Evolutionary conservation across 2,888 invertebrate genomes (phyloP), one percentile per base, ranked within the genome.

Genomic region (Serripes groenlandicus): DNA sequence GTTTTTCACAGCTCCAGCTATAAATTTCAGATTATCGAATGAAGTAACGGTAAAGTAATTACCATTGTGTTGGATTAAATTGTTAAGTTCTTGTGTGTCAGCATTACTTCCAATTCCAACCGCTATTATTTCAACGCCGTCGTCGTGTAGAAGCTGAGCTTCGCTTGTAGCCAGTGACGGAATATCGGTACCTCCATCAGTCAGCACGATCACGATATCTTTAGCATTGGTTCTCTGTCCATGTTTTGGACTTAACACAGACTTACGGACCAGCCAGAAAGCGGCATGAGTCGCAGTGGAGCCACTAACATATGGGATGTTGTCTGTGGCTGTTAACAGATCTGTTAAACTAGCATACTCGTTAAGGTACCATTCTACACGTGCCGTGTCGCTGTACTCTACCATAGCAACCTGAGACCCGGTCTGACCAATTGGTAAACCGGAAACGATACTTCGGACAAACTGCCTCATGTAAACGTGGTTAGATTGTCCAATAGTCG

Each of bases 291-390:
- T 83, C 3, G 74, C 76, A 9, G 83, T 83, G 21, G 71, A 64
- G 28, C 83, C 83, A 5, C 49, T 64, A n/a, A 83, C 74, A 42
- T 75, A 83, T 0, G 83, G 83, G n/a, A 83, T 75, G 26, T 37
- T 52, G 0, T 18, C 0, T 35, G 58, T 37, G 0, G 83, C 83
- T 21, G 7, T 23, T 4, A 66, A 52, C 23, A 83, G 66, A 54
- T 74, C 77, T 11, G n/a, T 5, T 3, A 28, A 26, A 42, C 64
- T 64, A n/a, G 32, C 52, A 26, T 80, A 75, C 28, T 79, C 77
- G 15, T 28, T 69, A 1, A 83, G 80, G n/a, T 83, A 83, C 83
- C 83, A 83, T 49, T 83, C 83, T 7, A 83, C 80, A 3, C 79
- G 54, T 3, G 83, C 83, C 21, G 64, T 80, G 71, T 75, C 75